Evolutionary conservation across 2,888 invertebrate genomes (phyloP).

Genomic region (Pyrrhopygopsis socrates): DNA sequence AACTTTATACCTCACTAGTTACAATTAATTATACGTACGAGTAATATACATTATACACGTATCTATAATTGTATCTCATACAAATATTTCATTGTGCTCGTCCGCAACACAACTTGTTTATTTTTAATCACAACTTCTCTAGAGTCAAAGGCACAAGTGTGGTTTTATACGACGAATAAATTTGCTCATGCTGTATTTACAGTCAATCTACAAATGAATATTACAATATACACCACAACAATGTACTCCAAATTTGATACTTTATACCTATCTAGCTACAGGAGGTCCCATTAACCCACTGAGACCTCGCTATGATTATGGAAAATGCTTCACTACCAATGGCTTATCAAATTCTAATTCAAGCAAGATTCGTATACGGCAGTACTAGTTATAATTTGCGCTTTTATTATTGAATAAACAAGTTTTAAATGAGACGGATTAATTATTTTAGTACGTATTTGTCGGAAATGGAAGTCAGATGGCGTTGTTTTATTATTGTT

Average conservation of each 20-base stretch:
- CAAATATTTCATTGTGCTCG: constrained; percentile 52
- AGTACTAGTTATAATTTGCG: constrained; percentile 4
- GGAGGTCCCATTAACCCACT: too few relatives aligned
- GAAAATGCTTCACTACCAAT: too few relatives aligned
- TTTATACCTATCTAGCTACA: constrained; percentile 28
- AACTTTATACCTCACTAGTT: constrained; percentile 22
- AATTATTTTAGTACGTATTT: too few relatives aligned
- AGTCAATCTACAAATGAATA: constrained; percentile 38
- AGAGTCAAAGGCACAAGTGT: constrained; percentile 94
- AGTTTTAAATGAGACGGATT: too few relatives aligned
- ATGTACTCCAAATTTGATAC: constrained; percentile 87
- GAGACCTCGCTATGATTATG: too few relatives aligned
- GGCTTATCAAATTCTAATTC: too few relatives aligned
- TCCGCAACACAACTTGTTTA: constrained; percentile 33
- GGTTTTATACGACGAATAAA: constrained; percentile 89
- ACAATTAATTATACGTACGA: constrained; percentile 25
- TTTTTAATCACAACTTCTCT: constrained; percentile 92
- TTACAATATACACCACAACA: constrained; percentile 40
- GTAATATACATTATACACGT: constrained; percentile 48
- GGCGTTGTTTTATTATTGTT: too few relatives aligned
- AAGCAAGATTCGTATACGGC: neutral
- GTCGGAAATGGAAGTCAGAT: too few relatives aligned
- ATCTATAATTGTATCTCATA: constrained; percentile 64
- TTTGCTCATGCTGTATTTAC: constrained; percentile 87
- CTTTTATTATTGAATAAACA: too few relatives aligned